These are phyloP conservation scores for Nipponia nippon DNA, from an alignment of 2,113 vertebrate genomes.

Conservation along the genomic window DNA sequence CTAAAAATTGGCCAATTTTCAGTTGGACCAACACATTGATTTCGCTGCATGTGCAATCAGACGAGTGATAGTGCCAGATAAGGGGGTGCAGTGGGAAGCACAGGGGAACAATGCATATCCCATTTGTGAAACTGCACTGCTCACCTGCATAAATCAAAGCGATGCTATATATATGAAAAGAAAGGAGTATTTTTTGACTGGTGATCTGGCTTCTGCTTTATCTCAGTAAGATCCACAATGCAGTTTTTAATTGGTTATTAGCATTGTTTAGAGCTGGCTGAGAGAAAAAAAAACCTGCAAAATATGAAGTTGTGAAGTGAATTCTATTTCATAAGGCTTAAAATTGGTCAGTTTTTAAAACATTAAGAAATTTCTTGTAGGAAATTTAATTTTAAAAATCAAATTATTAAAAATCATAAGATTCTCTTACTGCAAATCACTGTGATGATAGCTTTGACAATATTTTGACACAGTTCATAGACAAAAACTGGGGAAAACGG, in stretches of 20 bases:
- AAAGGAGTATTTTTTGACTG: neutral
- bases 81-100: neutral
- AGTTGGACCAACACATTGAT: neutral
- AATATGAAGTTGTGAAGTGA: neutral
- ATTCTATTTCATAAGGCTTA: neutral
- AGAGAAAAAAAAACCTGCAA: neutral
- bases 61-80: neutral
- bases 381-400: neutral
- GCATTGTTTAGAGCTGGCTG: neutral
- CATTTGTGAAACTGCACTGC: neutral
- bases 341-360: neutral
- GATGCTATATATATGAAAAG: neutral
- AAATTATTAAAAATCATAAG: neutral
- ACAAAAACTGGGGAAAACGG: neutral
- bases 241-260: neutral
- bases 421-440: neutral
- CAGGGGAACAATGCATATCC: neutral
- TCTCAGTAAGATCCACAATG: neutral
- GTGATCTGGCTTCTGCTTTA: neutral
- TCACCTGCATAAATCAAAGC: neutral
- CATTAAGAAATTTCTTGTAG: neutral
- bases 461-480: neutral
- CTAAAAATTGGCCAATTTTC: neutral
- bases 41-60: neutral
- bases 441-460: neutral